Conservation (phyloP, 2,888 invertebrate species). For the Lomographa bimaculata region DNA sequence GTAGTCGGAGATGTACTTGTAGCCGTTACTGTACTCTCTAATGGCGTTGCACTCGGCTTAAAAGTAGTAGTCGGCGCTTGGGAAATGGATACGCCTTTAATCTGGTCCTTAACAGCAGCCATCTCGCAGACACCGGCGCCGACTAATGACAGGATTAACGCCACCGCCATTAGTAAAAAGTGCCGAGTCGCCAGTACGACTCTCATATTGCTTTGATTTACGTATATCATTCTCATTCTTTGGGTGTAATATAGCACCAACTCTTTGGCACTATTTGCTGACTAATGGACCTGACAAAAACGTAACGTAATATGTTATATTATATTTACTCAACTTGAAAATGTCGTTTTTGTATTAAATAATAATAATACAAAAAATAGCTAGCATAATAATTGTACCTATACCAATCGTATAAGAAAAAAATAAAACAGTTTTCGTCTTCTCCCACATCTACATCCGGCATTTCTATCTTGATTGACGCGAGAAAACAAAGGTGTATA, state of each 20-base stretch:
- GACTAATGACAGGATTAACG: slow-evolving; percentile 59
- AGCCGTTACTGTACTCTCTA: slow-evolving; percentile 55
- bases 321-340: no score
- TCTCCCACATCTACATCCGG: no score
- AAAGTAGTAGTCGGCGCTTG: slow-evolving; percentile 46
- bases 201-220: slow-evolving; percentile 39
- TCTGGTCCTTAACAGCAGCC: slow-evolving; percentile 50
- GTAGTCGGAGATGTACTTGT: slow-evolving; percentile 60
- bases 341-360: no score
- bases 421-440: no score
- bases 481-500: no score
- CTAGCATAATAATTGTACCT: no score
- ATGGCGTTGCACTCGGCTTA: slow-evolving; percentile 53
- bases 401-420: no score
- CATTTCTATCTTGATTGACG: no score
- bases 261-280: slow-evolving; percentile 17
- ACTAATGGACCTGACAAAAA: slow-evolving; percentile 24
- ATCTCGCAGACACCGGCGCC: slow-evolving; percentile 52
- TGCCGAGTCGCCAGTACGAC: slow-evolving; percentile 35
- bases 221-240: slow-evolving; percentile 24
- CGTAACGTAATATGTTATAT: no score
- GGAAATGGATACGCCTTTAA: slow-evolving; percentile 55
- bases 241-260: slow-evolving; percentile 9
- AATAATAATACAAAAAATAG: no score
- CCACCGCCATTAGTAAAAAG: slow-evolving; percentile 49